These are phyloP conservation scores for Lepus americanus DNA, from an alignment of 2,113 vertebrate species.

Conservation along the genomic window DNA sequence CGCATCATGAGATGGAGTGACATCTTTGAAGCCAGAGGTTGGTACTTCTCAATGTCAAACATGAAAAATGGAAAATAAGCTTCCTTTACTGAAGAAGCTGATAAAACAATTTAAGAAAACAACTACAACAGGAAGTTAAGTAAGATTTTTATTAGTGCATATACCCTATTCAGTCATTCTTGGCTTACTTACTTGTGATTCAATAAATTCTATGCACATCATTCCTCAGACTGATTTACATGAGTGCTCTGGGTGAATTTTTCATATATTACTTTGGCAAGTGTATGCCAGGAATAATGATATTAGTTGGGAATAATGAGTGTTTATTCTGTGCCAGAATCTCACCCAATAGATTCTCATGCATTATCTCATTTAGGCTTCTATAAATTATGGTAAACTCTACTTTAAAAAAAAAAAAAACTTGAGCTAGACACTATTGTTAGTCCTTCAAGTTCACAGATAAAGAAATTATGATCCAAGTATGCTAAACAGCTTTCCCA, in stretches of 20 bases:
- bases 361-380: neutral
- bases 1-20: slow-evolving; percentile 38
- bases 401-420: no score
- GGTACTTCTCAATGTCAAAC: slow-evolving; percentile 11
- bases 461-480: neutral
- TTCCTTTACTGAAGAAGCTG: slow-evolving; percentile 47
- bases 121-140: neutral
- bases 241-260: neutral
- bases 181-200: neutral
- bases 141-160: neutral
- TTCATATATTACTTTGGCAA: neutral
- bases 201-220: neutral
- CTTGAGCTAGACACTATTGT: neutral
- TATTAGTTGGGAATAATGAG: slow-evolving; percentile 4
- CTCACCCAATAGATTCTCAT: slow-evolving; percentile 26
- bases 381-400: neutral
- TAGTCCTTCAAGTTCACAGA: neutral
- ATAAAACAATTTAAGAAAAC: neutral
- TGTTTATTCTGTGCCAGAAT: neutral
- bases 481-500: neutral
- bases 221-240: neutral
- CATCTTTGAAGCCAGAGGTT: slow-evolving; percentile 46
- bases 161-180: neutral
- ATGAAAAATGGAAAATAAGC: slow-evolving; percentile 35
- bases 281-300: neutral